Conservation (phyloP, 1,140 invertebrate genomes). For the Chironomus striatipennis region DNA sequence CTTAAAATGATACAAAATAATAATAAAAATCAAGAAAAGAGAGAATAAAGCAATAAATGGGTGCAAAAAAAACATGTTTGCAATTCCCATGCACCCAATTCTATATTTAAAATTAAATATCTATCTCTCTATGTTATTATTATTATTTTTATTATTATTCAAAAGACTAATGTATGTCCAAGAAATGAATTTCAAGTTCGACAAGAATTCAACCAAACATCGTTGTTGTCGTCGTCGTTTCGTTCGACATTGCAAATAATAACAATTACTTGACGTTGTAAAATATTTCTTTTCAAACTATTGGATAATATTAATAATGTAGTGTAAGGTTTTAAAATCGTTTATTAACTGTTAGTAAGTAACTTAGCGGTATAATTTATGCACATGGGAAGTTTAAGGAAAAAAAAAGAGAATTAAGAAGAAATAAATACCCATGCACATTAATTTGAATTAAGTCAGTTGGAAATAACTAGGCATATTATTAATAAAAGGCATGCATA, state of each 20-base stretch:
- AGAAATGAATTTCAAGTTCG: constrained; percentile 20
- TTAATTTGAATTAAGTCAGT: not conserved
- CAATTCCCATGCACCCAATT: constrained; percentile 17
- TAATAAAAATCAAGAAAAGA: not conserved
- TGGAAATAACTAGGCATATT: not conserved
- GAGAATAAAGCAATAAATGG: not conserved
- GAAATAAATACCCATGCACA: not conserved
- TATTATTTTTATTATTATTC: no score
- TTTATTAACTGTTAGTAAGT: constrained; percentile 11
- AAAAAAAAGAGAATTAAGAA: not conserved
- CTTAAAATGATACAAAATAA: no score
- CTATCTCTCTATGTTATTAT: no score
- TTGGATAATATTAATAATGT: not conserved
- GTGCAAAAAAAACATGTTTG: constrained; percentile 11
- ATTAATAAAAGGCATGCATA: not conserved
- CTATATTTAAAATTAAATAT: not conserved
- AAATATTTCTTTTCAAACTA: not conserved
- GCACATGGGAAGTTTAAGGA: not conserved
- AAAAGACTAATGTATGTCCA: not conserved
- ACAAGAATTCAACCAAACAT: constrained; percentile 11
- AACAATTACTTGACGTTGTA: not conserved
- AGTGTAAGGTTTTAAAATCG: constrained; percentile 7
- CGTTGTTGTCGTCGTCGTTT: no score
- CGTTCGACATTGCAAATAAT: not conserved
- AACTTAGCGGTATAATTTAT: not conserved